Evolutionary conservation across 2,888 invertebrate species (phyloP).

Genomic region (Calameuta filiformis): DNA sequence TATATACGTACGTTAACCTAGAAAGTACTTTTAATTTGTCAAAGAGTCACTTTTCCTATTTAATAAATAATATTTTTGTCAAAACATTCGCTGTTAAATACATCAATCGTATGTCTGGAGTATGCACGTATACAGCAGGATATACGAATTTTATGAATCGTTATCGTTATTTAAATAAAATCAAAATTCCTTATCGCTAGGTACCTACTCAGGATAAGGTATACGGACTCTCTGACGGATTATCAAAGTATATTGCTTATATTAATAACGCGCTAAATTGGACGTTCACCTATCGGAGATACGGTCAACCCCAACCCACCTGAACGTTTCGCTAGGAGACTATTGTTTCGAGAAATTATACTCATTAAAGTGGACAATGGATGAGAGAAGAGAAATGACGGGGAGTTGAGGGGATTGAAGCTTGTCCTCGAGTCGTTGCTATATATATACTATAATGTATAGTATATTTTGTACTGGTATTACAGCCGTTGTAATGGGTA

Average conservation of each 20-base stretch:
- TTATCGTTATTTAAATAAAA: too few species aligned
- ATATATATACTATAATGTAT: slow-evolving; percentile 1
- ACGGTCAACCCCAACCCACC: neutral
- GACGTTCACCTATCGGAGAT: neutral
- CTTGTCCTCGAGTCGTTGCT: slow-evolving; percentile 1
- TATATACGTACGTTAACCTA: neutral
- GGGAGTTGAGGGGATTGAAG: neutral
- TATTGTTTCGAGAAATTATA: slow-evolving; percentile 45
- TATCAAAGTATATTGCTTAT: neutral
- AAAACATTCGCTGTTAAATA: neutral
- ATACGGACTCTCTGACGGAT: neutral
- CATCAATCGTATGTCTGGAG: neutral
- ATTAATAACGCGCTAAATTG: neutral
- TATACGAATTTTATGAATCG: too few species aligned
- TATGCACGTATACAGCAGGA: too few species aligned
- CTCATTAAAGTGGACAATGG: slow-evolving; percentile 42
- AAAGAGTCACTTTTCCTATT: neutral
- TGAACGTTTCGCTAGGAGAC: neutral
- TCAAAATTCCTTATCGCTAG: too few species aligned
- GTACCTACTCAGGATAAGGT: neutral
- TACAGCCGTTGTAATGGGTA: slow-evolving; percentile 33
- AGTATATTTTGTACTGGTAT: slow-evolving; percentile 34
- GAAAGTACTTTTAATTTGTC: neutral
- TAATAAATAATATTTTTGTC: neutral
- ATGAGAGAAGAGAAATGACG: slow-evolving; percentile 15